phyloP scores from a whole-genome alignment of 2,113 vertebrate species.

The Poeciliopsis turrubarensis region DNA sequence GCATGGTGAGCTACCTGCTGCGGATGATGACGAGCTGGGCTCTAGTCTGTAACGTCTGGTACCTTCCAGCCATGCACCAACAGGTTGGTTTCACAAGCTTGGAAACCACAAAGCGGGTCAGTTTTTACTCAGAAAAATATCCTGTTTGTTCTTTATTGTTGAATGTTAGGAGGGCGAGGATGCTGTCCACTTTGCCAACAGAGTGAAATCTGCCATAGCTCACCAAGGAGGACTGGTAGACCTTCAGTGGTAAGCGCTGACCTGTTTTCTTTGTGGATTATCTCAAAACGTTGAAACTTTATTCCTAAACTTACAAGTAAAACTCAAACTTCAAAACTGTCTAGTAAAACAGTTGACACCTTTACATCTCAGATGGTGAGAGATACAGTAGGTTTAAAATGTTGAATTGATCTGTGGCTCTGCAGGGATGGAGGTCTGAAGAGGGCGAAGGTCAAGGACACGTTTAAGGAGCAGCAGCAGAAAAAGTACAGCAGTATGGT shows the following conservation, averaged over 20 bases:
- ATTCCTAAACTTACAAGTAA: too few relatives aligned
- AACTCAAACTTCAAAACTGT: too few relatives aligned
- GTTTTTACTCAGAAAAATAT: not conserved
- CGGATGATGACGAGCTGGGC: slow-evolving; percentile 99
- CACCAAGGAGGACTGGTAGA: slow-evolving; percentile 92
- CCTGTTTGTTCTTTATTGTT: slow-evolving; percentile 25
- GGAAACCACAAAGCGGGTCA: not conserved
- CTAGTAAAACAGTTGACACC: too few relatives aligned
- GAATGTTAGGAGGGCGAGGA: slow-evolving; percentile 88
- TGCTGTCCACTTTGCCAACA: slow-evolving; percentile 95
- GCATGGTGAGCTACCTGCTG: slow-evolving; percentile 92
- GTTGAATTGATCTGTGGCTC: not conserved
- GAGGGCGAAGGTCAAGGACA: slow-evolving; percentile 92
- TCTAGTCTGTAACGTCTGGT: slow-evolving; percentile 95
- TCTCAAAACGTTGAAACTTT: not conserved
- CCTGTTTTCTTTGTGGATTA: not conserved
- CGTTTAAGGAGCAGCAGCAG: slow-evolving; percentile 91
- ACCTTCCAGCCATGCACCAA: slow-evolving; percentile 91
- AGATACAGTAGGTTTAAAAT: not conserved
- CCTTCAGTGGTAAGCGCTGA: slow-evolving; percentile 87
- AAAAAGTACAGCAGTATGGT: slow-evolving; percentile 96
- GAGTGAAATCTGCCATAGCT: slow-evolving; percentile 94
- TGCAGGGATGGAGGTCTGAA: slow-evolving; percentile 95
- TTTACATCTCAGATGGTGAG: not conserved
- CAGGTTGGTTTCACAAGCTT: slow-evolving; percentile 79